A percentile compares a stretch with the other conserved stretches of the same genome.
phyloP scores from a whole-genome alignment of 2,888 invertebrate genomes.

The Selenia dentaria region DNA sequence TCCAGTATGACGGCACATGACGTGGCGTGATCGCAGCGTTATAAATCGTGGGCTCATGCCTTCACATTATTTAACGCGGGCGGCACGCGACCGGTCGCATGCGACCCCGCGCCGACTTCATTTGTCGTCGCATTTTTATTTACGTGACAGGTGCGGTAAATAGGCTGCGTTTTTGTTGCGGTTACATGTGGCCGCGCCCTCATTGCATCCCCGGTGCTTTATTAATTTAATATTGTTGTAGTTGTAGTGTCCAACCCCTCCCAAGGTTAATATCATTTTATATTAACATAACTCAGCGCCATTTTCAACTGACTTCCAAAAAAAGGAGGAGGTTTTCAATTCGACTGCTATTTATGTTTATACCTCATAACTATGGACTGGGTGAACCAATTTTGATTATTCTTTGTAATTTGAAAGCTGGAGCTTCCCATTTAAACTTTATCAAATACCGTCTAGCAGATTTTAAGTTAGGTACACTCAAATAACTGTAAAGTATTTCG shows the following conservation, averaged over 20 bases:
- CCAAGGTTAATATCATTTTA: slow-evolving; percentile 8
- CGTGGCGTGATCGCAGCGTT: slow-evolving; percentile 42
- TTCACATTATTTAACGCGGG: slow-evolving; percentile 57
- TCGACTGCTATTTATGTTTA: too few relatives aligned
- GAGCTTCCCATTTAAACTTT: too few relatives aligned
- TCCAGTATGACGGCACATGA: slow-evolving; percentile 39
- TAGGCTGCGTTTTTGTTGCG: slow-evolving; percentile 24
- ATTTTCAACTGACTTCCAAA: too few relatives aligned
- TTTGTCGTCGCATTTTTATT: slow-evolving; percentile 39
- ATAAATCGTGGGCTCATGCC: slow-evolving; percentile 52
- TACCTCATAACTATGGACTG: too few relatives aligned
- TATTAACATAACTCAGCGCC: neutral
- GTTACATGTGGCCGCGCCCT: slow-evolving; percentile 22
- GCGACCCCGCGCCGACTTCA: slow-evolving; percentile 33
- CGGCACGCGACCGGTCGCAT: slow-evolving; percentile 45
- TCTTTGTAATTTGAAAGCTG: too few relatives aligned
- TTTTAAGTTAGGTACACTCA: too few relatives aligned
- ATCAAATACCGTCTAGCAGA: too few relatives aligned
- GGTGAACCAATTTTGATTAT: too few relatives aligned
- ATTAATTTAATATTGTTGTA: slow-evolving; percentile 25
- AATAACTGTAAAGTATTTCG: too few relatives aligned
- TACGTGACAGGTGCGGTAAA: slow-evolving; percentile 21
- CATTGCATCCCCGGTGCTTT: slow-evolving; percentile 18
- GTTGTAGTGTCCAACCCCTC: neutral
- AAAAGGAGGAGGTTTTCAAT: too few relatives aligned